phyloP scores from a whole-genome alignment of 2,113 vertebrate species.

The Oceanodroma tethys region DNA sequence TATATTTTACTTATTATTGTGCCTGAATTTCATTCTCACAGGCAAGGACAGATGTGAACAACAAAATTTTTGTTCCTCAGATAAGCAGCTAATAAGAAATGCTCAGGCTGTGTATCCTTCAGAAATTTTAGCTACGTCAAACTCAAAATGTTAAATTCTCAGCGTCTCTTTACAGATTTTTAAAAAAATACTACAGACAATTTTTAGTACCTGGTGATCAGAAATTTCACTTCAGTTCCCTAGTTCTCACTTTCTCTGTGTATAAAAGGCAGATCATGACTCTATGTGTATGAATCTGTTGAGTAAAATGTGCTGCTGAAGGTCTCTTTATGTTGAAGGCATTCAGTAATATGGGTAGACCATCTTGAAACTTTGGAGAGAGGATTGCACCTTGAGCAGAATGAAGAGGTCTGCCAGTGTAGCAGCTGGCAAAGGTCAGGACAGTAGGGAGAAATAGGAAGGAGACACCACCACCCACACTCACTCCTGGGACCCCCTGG shows the following conservation, averaged over 20 bases:
- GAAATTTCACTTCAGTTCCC: background rate
- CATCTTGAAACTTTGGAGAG: background rate
- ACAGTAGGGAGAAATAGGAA: background rate
- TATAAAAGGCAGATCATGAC: background rate
- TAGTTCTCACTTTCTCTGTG: background rate
- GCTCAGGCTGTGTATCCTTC: background rate
- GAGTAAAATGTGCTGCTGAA: background rate
- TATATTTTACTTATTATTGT: background rate
- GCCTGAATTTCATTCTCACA: background rate
- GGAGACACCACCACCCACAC: background rate
- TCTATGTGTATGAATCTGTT: background rate
- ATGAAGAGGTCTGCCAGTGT: background rate
- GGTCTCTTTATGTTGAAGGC: background rate
- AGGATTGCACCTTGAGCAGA: background rate
- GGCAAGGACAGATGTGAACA: background rate
- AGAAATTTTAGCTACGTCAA: background rate
- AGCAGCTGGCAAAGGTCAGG: background rate
- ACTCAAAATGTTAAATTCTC: background rate
- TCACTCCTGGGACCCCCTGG: too few species aligned
- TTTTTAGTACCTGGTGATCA: background rate
- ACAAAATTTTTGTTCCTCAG: background rate
- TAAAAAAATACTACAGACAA: background rate
- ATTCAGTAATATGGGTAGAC: background rate
- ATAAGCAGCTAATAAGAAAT: background rate
- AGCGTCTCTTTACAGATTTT: background rate